Evolutionary conservation across 2,797 vertebrate genomes (phyloP).

Genomic region (Philypnodon macrostomus): DNA sequence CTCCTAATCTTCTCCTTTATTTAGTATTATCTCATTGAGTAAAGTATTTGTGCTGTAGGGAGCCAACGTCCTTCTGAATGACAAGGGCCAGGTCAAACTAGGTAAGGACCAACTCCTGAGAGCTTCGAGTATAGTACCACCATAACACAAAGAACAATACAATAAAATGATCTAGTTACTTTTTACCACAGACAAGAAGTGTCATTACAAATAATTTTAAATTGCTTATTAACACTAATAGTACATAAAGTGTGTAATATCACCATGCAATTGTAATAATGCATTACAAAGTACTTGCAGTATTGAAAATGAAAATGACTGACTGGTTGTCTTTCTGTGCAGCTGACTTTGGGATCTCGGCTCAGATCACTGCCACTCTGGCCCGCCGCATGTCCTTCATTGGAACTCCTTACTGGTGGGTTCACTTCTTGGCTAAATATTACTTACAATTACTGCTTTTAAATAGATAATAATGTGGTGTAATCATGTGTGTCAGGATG

Average conservation of each 20-base stretch:
- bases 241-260: too few relatives aligned
- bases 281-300: too few relatives aligned
- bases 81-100: constrained; percentile 85
- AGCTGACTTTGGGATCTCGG: constrained; percentile 93
- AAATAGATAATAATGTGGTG: too few relatives aligned
- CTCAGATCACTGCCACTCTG: constrained; percentile 89
- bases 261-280: too few relatives aligned
- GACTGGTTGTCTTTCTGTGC: constrained; percentile 13
- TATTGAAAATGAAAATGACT: too few relatives aligned
- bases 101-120: constrained; percentile 78
- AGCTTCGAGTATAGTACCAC: too few relatives aligned
- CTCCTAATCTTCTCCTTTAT: too few relatives aligned
- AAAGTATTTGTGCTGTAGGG: constrained; percentile 71
- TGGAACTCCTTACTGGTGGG: constrained; percentile 90
- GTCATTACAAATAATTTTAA: too few relatives aligned
- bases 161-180: too few relatives aligned
- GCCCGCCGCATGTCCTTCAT: constrained; percentile 91
- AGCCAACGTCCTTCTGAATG: constrained; percentile 90
- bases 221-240: too few relatives aligned
- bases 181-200: too few relatives aligned
- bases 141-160: constrained; percentile 2
- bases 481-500: constrained; percentile 77
- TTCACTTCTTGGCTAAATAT: background rate
- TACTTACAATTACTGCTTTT: too few relatives aligned
- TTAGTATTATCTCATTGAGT: background rate